Percentiles rank a stretch among this genome's conserved stretches.
These are phyloP conservation scores for Pteropus rufus DNA, from an alignment of 2,797 vertebrate species.

Conservation along the genomic window DNA sequence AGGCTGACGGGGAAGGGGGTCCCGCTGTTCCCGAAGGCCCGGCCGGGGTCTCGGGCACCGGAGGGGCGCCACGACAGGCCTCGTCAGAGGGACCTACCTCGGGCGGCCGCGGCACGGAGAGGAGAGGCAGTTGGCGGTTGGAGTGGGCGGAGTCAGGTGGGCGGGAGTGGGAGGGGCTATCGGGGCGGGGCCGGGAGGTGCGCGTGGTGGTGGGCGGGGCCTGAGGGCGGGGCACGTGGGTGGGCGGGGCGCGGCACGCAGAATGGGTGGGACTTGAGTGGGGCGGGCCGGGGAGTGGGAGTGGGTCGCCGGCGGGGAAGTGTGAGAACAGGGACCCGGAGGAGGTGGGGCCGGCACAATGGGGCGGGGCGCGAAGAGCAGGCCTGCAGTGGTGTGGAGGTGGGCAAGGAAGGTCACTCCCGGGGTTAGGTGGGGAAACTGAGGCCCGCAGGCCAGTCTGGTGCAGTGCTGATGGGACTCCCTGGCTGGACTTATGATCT, in stretches of 20 bases:
- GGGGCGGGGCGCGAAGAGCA: background rate
- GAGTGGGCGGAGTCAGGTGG: background rate
- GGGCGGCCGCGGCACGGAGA: rapidly evolving
- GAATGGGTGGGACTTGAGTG: background rate
- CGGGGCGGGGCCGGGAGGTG: background rate
- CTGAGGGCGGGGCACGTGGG: rapidly evolving
- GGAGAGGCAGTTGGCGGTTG: background rate
- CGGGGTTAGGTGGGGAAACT: background rate
- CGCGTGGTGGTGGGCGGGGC: background rate
- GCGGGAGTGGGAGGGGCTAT: background rate
- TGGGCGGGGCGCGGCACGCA: rapidly evolving
- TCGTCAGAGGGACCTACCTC: background rate
- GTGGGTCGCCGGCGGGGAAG: rapidly evolving
- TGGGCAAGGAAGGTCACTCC: rapidly evolving
- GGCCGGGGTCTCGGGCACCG: background rate
- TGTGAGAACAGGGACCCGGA: background rate
- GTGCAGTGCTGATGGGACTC: background rate
- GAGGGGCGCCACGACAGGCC: background rate
- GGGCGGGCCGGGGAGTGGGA: too few relatives aligned
- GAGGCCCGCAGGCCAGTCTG: background rate
- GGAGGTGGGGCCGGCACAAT: background rate
- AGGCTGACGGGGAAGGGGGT: background rate
- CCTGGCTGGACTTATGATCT: background rate
- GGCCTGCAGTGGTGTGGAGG: rapidly evolving
- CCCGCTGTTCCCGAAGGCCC: background rate